phyloP scores from a whole-genome alignment of 1,140 invertebrate species.

The Drosophila sulfurigaster region DNA sequence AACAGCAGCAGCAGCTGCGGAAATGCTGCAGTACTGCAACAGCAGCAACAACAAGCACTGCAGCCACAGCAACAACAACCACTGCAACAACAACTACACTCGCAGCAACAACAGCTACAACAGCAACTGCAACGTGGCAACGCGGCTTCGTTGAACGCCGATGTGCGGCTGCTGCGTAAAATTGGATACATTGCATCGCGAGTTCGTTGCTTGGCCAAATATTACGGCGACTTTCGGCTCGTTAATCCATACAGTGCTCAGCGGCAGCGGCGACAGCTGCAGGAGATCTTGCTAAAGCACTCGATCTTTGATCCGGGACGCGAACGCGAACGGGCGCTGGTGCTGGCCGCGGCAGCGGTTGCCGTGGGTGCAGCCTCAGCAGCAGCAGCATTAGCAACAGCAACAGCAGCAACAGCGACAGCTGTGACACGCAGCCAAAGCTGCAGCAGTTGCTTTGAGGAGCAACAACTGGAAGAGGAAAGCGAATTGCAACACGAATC shows the following conservation, averaged over 20 bases:
- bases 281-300: constrained; percentile 76
- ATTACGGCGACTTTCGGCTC: constrained; percentile 74
- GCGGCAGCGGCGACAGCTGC: constrained; percentile 74
- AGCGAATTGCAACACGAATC: constrained; percentile 17
- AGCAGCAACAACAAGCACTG: constrained; percentile 29
- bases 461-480: constrained; percentile 37
- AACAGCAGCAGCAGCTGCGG: constrained; percentile 36
- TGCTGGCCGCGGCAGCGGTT: constrained; percentile 66
- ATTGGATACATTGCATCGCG: constrained; percentile 82
- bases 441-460: constrained; percentile 44
- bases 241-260: constrained; percentile 78
- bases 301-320: constrained; percentile 79
- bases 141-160: constrained; percentile 57
- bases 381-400: constrained; percentile 21
- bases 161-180: constrained; percentile 76
- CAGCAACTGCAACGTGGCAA: constrained; percentile 38
- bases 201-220: constrained; percentile 74
- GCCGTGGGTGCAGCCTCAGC: constrained; percentile 57
- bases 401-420: constrained; percentile 43
- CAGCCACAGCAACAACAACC: constrained; percentile 44
- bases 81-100: constrained; percentile 24
- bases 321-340: constrained; percentile 59
- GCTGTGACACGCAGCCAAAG: constrained; percentile 32
- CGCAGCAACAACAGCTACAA: constrained; percentile 30
- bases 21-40: constrained; percentile 39